Evolutionary conservation across 2,797 vertebrate genomes (phyloP), one percentile per base, ranked within the genome.

Genomic region (Rhyacichthys aspro): DNA sequence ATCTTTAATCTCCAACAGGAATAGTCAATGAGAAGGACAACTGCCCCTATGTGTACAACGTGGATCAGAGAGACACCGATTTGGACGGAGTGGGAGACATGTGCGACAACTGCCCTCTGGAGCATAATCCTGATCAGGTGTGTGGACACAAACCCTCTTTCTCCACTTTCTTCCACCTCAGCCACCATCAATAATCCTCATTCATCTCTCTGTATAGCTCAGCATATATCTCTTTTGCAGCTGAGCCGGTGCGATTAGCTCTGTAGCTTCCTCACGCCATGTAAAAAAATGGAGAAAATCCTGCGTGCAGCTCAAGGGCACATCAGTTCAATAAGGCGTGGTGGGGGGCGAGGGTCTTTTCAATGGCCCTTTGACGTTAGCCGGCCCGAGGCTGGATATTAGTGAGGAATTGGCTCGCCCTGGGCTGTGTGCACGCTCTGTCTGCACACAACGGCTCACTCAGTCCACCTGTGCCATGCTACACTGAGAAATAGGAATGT

Each of bases 41-140:
- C 85, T 99, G 97, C 72, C 95, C 96, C 0, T 95, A 95, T 28
- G 94, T 99, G 63, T 98, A 99, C 89, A 99, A 99, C 0, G 94
- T 98, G 48, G 95, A 99, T 85, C 97, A 99, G 86, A 94, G 84
- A 67, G 97, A 99, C 86, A 95, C 96, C 1, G 97, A 99, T 71
- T 84, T 96, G 76, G 97, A 99, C 44, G 97, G 97, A 32, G 95
- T 98, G 68, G 97, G 97, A 85, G 97, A 99, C 85, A 96, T 98
- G 81, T 99, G 97, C 62, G 97, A 99, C 84, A 99, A 99, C 86
- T 99, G 97, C 67, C 97, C 97, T n/a, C 82, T 99, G 80, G 96
- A 96, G 79, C 96, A 99, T 89, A 99, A 99, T 89, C 97, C 97
- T 55, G 96, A 99, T 76, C 97, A 99, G 96, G 97, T 98, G 88